Base-by-base conservation (phyloP, 2,113 vertebrate species). In the Mellivora capensis region DNA sequence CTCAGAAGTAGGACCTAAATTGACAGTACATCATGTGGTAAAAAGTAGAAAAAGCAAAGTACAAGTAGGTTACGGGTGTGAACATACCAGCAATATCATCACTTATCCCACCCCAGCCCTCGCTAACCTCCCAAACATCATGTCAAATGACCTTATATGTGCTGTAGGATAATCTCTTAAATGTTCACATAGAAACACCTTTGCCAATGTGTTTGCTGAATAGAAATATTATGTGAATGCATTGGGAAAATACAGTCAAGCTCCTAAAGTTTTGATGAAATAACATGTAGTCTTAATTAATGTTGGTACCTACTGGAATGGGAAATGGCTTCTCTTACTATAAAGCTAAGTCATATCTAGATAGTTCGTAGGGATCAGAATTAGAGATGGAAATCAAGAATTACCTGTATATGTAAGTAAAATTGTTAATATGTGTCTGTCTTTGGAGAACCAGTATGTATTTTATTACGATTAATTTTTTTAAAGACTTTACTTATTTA, bases 311-410 rank as follows among this genome's bases (percentile, higher is more conserved):
- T 49, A 82, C 11, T 47, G 25, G 12, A 86, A 54, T 89, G 4
- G 20, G 52, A 67, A 91, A 84, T 93, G 1, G 44, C 34, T 83
- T 72, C 4, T 37, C 44, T 82, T 92, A 91, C n/a, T 69, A 34
- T 79, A 87, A 91, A 67, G 23, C 27, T 80, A 94, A 94, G 25
- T 57, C 69, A 12, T 96, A 97, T 92, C n/a, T 81, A 93, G 3
- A 37, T 3, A 64, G 18, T 77, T 91, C 31, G 89, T 86, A 81
- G 49, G 20, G 27, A 77, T 37, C 37, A 54, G 74, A 6, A 81
- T 87, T 94, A 94, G 62, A 91, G 23, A 69, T 23, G 20, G 27
- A 15, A 74, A 7, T 57, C 71, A 92, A 89, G 10, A 93, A 94
- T 80, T 76, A 81, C 29, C 15, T 44, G 10, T 31, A 54, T 74